phyloP scores from a whole-genome alignment of 37 sponge, comb jelly and placozoan species.

The Ianthella basta region DNA sequence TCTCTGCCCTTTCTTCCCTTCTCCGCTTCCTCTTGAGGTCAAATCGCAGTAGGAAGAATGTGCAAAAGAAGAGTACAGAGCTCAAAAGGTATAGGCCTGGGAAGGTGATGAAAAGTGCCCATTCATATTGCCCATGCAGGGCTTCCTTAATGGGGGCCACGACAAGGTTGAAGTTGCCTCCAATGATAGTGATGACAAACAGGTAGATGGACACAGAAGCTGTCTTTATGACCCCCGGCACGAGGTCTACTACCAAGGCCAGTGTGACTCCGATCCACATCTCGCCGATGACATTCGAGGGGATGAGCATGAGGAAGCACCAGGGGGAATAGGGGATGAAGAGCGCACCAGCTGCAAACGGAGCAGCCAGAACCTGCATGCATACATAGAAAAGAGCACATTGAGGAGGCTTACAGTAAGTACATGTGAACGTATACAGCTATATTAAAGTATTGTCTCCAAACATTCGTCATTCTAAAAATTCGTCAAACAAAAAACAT shows the following conservation, averaged over 20 bases:
- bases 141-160: conserved; percentile 33
- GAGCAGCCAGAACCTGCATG: conserved; percentile 57
- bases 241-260: conserved; percentile 72
- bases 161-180: conserved; percentile 54
- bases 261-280: conserved; percentile 88
- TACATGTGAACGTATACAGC: no score
- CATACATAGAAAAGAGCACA: conserved; percentile 1
- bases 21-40: conserved; percentile 47
- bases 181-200: conserved; percentile 75
- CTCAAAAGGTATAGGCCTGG: conserved; percentile 69
- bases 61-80: conserved; percentile 57
- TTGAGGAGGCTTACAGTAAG: no score
- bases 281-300: conserved; percentile 76
- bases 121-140: background rate
- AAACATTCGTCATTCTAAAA: no score
- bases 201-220: conserved; percentile 68
- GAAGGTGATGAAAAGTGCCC: conserved; percentile 65
- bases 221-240: conserved; percentile 50
- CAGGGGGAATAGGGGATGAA: conserved; percentile 63
- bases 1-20: background rate
- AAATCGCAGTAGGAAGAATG: conserved; percentile 60
- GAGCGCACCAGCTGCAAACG: conserved; percentile 74
- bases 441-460: no score
- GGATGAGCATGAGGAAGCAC: conserved; percentile 75
- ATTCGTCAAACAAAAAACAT: no score